phyloP scores from a whole-genome alignment of 1,140 invertebrate species.

The Psilanteris sp. region DNA sequence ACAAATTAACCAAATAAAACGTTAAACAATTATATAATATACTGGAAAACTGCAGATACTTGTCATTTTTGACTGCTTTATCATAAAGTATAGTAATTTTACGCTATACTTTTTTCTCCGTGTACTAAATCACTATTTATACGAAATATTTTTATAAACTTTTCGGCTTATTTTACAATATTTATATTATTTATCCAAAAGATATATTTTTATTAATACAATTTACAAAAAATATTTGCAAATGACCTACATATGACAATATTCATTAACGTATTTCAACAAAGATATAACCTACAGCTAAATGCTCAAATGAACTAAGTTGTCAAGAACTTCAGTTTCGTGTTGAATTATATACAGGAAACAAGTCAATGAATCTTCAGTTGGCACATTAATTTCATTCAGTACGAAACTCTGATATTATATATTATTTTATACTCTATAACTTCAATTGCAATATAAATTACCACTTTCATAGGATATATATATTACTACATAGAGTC shows the following conservation, averaged over 20 bases:
- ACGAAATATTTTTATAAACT: no score
- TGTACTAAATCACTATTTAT: no score
- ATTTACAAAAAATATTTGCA: conserved; percentile 22
- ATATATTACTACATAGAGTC: no score
- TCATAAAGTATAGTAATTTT: no score
- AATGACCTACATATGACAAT: conserved; percentile 47
- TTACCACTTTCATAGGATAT: not conserved
- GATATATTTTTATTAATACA: no score
- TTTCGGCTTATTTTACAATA: no score
- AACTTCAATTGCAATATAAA: conserved; percentile 12
- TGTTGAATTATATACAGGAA: conserved; percentile 53
- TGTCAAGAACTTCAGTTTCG: conserved; percentile 56
- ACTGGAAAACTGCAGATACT: no score
- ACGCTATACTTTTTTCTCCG: no score
- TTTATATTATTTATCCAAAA: no score
- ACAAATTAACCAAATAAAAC: no score
- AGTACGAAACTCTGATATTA: conserved; percentile 1
- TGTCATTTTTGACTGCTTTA: no score
- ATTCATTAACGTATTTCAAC: conserved; percentile 55
- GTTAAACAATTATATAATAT: no score
- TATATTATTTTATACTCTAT: conserved; percentile 1
- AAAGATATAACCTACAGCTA: conserved; percentile 52
- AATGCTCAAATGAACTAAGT: conserved; percentile 59
- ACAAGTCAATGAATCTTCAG: conserved; percentile 54
- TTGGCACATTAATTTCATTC: conserved; percentile 46